Base-by-base conservation (phyloP, 2,797 vertebrate species). In the Lindbergichthys nudifrons region DNA sequence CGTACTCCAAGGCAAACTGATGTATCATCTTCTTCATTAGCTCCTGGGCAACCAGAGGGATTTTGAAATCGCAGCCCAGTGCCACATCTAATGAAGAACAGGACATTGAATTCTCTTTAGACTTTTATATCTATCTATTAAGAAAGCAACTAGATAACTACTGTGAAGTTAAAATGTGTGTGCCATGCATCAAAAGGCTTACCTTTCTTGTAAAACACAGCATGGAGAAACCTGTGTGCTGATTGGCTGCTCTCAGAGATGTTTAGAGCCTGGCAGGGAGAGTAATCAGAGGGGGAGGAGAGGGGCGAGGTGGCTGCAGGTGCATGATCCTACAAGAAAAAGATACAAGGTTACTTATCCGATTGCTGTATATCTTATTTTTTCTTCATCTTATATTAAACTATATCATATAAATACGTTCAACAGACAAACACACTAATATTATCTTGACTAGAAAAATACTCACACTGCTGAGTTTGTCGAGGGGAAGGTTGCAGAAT, bases 1-100 rank as follows among this genome's bases (percentile, higher is more conserved):
- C 96, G 83, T 99, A 99, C 93, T 99, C 98, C 93, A 96, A 95
- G 54, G 98, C 98, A 95, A 99, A 99, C 93, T 97, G 96, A 91
- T 94, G 97, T 87, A 99, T 98, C 98, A 99, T 99, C 91, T 97
- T 99, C 92, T 96, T 98, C 98, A 99, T 99, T 94, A 99, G 95
- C 95, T 99, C 97, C 95, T 98, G 97, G 90, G 98, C 98, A 92
- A 97, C 96, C 95, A 96, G 89, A 85, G 98, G 98, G 95, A 99
- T 97, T 95, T 96, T 97, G 92, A 96, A 93, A 94, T 99, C 97
- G 94, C 95, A 96, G 95, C 96, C 96, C 90, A 96, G 92, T 94
- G 96, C 93, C 93, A 97, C 95, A 96, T 99, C 98, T 99, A 86
- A 82, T 53, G 78, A 82, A 86, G 32, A 63, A 50, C 47, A 53